phyloP scores from a whole-genome alignment of 2,113 vertebrate genomes.

The Pogona vitticeps region DNA sequence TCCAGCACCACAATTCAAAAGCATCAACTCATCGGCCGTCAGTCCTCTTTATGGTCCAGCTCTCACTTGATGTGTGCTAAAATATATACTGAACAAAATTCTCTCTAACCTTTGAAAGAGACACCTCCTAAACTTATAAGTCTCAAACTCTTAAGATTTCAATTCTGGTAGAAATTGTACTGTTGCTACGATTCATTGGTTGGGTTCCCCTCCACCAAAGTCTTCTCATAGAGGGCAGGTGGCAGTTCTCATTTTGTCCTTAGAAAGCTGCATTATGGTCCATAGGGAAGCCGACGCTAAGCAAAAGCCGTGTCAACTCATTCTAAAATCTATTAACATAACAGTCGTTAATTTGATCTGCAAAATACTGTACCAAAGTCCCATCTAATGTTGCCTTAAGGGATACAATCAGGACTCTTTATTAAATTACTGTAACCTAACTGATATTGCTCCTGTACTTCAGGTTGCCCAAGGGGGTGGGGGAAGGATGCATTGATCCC shows the following conservation, averaged over 20 bases:
- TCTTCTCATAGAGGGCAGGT: constrained; percentile 22
- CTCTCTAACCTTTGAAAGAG: background rate
- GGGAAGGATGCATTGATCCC: background rate
- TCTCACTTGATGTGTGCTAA: too few species aligned
- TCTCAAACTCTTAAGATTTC: background rate
- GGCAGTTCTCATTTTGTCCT: constrained; percentile 53
- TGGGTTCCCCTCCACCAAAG: background rate
- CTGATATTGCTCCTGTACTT: constrained; percentile 50
- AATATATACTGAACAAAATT: too few species aligned
- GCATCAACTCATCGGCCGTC: too few species aligned
- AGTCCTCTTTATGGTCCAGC: too few species aligned
- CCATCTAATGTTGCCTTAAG: constrained; percentile 65
- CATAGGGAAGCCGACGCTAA: constrained; percentile 52
- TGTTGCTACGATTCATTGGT: background rate
- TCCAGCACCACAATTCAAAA: too few species aligned
- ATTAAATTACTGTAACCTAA: constrained; percentile 65
- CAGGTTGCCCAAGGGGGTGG: background rate
- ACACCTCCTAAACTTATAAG: background rate
- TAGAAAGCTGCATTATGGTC: constrained; percentile 34
- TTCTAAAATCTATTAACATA: constrained; percentile 65
- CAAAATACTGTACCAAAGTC: constrained; percentile 62
- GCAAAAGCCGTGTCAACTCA: constrained; percentile 59
- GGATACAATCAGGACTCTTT: constrained; percentile 17
- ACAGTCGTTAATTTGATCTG: constrained; percentile 64
- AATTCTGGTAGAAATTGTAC: background rate